Base-by-base conservation (phyloP, 2,888 invertebrate genomes). In the Seira ritae region DNA sequence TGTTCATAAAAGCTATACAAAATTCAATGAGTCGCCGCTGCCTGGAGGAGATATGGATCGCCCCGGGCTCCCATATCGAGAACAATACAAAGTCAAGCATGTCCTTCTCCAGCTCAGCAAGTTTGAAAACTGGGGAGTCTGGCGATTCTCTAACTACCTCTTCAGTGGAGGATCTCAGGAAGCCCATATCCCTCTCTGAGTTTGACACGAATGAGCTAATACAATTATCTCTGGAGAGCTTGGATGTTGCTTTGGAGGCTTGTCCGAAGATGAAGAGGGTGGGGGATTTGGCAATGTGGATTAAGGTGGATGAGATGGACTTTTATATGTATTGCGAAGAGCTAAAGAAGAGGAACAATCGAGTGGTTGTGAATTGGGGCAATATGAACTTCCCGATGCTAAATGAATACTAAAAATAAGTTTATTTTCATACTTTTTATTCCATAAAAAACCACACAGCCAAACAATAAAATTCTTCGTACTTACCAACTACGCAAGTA, bases 21-120 rank as follows among this genome's bases (percentile, higher is more conserved):
- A 72, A 23, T 15, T 85, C 84, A n/a, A 87, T 87, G 87, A 83
- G 87, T 19, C 20, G 80, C 8, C 24, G 85, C 20, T 83, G 82
- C 3, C 42, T 87, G 0, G 84, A 87, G 50, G 85, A 87, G 42
- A 23, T 87, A n/a, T 87, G 87, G 87, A 84, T 87, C 19, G 84
- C 84, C 17, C 85, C 87, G 15, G 87, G 84, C 1, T 70, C 70
- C 10, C 37, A 31, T 12, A 17, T 37, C 15, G 8, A n/a, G n/a
- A 17, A 17, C 8, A 72, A 23, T 31, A 8, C 8, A 4, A 31
- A 31, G 31, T 31, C 31, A 31, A 31, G 8, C 31, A 31, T 31
- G n/a, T 67, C 67, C 10, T 20, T 6, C 3, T n/a, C 15, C 17
- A 23, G 37, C 24, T 1, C 15, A 3, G 20, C 19, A 67, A 37